Evolutionary conservation across 2,888 invertebrate species (phyloP).

Genomic region (Diplolepis rosae): DNA sequence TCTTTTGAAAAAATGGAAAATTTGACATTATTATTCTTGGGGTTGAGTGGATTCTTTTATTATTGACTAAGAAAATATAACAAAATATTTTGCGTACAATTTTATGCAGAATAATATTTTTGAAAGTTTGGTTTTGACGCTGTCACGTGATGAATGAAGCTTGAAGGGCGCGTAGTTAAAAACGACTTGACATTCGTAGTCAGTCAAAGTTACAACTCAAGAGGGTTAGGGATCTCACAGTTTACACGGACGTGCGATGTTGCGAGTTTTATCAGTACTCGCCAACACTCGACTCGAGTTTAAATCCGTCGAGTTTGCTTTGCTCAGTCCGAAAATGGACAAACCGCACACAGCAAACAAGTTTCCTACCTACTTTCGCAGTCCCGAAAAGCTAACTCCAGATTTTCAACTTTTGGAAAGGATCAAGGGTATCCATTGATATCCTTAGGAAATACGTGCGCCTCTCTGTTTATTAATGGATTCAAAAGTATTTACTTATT

Average conservation of each 20-base stretch:
- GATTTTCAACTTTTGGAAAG: conserved; percentile 51
- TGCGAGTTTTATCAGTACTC: conserved; percentile 62
- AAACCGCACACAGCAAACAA: conserved; percentile 54
- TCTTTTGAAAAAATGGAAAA: no score
- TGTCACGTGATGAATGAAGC: background rate
- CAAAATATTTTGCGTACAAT: background rate
- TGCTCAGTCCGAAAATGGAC: conserved; percentile 46
- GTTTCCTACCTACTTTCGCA: conserved; percentile 35
- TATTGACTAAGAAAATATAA: background rate
- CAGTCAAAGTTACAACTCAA: background rate
- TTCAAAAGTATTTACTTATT: conserved; percentile 60
- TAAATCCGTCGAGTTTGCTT: conserved; percentile 59
- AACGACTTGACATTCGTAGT: background rate
- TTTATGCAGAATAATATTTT: background rate
- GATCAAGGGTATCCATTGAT: conserved; percentile 16
- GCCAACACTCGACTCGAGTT: conserved; percentile 63
- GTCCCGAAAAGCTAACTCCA: conserved; percentile 49
- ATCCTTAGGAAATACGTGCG: conserved; percentile 49
- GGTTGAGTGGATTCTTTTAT: no score
- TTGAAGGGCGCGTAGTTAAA: background rate
- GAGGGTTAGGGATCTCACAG: conserved; percentile 30
- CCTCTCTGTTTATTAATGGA: conserved; percentile 58
- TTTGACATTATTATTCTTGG: no score
- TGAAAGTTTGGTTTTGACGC: background rate
- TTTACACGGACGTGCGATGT: conserved; percentile 50